These are phyloP conservation scores for Globia sparganii DNA, from an alignment of 2,888 invertebrate species.

Conservation along the genomic window DNA sequence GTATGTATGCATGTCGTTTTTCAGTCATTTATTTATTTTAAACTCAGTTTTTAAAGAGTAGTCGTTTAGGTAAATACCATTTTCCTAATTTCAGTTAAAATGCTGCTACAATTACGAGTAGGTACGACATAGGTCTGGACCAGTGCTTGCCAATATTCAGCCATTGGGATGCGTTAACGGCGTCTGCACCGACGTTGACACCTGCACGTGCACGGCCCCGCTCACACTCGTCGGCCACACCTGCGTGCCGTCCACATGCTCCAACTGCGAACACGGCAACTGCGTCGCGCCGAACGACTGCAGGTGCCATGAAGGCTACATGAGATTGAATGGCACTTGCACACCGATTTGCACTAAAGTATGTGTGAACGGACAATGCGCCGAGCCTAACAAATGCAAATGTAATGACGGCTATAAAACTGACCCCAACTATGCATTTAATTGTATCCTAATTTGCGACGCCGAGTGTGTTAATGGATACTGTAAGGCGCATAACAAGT, in stretches of 20 bases:
- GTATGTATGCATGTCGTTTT: too few relatives aligned
- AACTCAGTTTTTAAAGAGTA: too few relatives aligned
- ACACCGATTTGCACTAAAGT: slow-evolving; percentile 26
- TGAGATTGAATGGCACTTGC: slow-evolving; percentile 61
- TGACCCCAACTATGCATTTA: slow-evolving; percentile 28
- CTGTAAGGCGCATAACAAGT: slow-evolving; percentile 26
- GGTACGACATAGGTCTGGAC: too few relatives aligned
- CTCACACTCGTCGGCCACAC: slow-evolving; percentile 34
- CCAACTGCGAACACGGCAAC: slow-evolving; percentile 62
- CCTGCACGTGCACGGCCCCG: slow-evolving; percentile 30
- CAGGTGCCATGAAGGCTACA: slow-evolving; percentile 80
- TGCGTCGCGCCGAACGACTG: slow-evolving; percentile 82
- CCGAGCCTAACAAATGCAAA: slow-evolving; percentile 37
- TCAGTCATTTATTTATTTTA: too few relatives aligned
- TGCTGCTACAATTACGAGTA: too few relatives aligned
- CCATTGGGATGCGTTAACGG: slow-evolving; percentile 35
- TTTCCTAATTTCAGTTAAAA: too few relatives aligned
- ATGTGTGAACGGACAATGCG: slow-evolving; percentile 43
- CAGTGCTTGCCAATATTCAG: slow-evolving; percentile 45
- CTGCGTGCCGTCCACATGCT: slow-evolving; percentile 33
- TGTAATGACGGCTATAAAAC: slow-evolving; percentile 40
- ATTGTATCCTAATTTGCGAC: slow-evolving; percentile 40
- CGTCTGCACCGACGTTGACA: slow-evolving; percentile 19
- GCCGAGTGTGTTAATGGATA: slow-evolving; percentile 31
- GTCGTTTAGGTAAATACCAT: too few relatives aligned